Percentiles rank a stretch among this genome's conserved stretches.
Evolutionary conservation across 2,888 invertebrate species (phyloP).

Genomic region (Amorpha juglandis): DNA sequence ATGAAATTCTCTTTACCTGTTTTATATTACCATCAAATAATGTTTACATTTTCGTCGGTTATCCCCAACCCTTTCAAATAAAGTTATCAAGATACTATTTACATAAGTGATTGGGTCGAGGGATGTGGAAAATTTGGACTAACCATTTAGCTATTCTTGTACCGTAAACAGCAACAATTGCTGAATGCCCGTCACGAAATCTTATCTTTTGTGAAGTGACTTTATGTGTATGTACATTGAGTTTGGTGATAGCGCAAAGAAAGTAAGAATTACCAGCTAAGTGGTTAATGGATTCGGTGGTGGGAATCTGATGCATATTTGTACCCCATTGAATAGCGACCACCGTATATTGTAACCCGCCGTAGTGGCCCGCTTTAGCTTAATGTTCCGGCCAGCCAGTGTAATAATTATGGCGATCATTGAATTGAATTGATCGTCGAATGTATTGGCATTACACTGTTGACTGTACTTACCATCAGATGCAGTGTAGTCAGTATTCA

Average conservation of each 20-base stretch:
- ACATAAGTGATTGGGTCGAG: not conserved
- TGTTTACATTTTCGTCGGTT: conserved; percentile 1
- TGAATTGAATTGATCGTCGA: no score
- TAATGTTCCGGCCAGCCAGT: no score
- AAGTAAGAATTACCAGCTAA: not conserved
- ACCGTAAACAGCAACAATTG: not conserved
- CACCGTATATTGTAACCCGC: no score
- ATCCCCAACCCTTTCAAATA: not conserved
- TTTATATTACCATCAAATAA: not conserved
- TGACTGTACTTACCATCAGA: no score
- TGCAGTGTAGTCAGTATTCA: no score
- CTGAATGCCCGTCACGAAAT: not conserved
- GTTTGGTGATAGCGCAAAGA: not conserved
- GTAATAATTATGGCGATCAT: no score
- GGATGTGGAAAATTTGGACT: not conserved
- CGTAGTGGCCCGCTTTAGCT: no score
- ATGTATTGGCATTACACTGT: no score
- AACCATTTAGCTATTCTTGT: conserved; percentile 4
- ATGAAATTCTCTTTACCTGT: not conserved
- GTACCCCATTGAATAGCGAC: no score
- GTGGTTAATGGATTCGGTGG: not conserved
- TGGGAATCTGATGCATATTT: no score
- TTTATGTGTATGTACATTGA: not conserved
- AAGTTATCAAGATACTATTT: conserved; percentile 4
- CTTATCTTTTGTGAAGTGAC: not conserved